Percentiles rank a stretch among this genome's conserved stretches.
Evolutionary conservation across 53 echinoderm and acorn worm genomes (phyloP).

Genomic region (Patiria pectinifera): DNA sequence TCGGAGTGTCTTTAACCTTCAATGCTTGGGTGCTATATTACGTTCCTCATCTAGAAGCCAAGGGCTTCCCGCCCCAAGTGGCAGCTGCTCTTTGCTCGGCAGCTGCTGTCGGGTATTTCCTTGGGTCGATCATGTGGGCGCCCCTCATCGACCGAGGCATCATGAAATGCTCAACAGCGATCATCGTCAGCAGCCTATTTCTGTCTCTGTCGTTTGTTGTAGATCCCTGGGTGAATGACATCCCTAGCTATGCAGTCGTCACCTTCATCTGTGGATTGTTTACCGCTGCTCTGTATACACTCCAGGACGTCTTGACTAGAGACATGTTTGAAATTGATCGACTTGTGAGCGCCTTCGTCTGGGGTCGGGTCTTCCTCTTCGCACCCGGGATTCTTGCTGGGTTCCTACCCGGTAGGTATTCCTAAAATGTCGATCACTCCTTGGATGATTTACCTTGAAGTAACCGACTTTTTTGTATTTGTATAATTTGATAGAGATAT

Average conservation of each 20-base stretch:
- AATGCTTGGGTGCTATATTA: neutral
- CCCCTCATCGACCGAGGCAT: conserved; percentile 20
- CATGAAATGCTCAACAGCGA: neutral
- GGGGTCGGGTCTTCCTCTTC: neutral
- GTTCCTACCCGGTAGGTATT: conserved; percentile 3
- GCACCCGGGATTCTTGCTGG: neutral
- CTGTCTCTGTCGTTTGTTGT: neutral
- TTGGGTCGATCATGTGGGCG: neutral
- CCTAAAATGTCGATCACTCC: neutral
- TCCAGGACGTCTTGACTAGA: neutral
- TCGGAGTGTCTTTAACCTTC: neutral
- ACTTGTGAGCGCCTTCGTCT: neutral
- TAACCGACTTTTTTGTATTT: too few species aligned
- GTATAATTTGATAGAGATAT: too few species aligned
- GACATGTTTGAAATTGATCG: neutral
- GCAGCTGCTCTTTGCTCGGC: conserved; percentile 10
- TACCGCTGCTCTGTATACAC: neutral
- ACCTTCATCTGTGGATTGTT: too few species aligned
- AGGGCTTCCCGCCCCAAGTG: conserved; percentile 16
- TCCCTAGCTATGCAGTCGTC: neutral
- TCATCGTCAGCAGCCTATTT: neutral
- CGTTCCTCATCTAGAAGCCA: conserved; percentile 8
- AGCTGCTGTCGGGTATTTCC: neutral
- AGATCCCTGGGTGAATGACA: conserved; percentile 6
- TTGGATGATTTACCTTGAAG: too few species aligned